phyloP scores from a whole-genome alignment of 30 jellyfish, hydroid and myxozoan species.

The Clytia hemisphaerica region DNA sequence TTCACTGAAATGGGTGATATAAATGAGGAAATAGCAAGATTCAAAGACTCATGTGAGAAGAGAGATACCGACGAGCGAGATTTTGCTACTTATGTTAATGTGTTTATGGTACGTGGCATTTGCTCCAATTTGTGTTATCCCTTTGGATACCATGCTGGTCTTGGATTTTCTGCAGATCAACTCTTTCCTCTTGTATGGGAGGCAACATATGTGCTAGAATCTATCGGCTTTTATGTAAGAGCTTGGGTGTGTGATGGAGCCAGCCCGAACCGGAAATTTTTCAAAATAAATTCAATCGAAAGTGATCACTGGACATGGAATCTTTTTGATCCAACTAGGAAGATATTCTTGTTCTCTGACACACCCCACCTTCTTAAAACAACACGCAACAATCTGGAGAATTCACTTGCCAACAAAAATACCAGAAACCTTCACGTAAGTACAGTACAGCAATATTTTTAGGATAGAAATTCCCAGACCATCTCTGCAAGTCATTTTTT shows the following conservation, averaged over 20 bases:
- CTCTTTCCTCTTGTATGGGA: neutral
- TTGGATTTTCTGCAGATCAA: constrained; percentile 1
- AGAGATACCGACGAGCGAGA: neutral
- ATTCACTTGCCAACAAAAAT: neutral
- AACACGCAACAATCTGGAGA: constrained; percentile 4
- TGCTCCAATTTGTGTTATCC: neutral
- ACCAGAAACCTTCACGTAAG: constrained; percentile 8
- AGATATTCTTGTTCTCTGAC: neutral
- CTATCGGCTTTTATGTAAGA: constrained; percentile 7
- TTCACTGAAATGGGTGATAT: no score
- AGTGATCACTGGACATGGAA: neutral
- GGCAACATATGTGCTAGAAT: constrained; percentile 8
- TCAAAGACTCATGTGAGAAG: no score
- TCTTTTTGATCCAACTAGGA: neutral
- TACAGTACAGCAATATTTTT: no score
- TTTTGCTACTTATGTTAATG: neutral
- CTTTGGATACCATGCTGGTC: neutral
- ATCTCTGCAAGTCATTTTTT: no score
- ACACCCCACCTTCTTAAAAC: constrained; percentile 7
- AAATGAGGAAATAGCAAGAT: no score
- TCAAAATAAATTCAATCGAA: neutral
- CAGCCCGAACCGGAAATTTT: constrained; percentile 6
- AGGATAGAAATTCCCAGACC: no score
- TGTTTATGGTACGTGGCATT: constrained; percentile 3
- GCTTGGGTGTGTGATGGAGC: constrained; percentile 9